Percentiles rank a stretch among this genome's conserved stretches.
phyloP scores from a whole-genome alignment of 2,888 invertebrate species.

The Lycophotia porphyrea region DNA sequence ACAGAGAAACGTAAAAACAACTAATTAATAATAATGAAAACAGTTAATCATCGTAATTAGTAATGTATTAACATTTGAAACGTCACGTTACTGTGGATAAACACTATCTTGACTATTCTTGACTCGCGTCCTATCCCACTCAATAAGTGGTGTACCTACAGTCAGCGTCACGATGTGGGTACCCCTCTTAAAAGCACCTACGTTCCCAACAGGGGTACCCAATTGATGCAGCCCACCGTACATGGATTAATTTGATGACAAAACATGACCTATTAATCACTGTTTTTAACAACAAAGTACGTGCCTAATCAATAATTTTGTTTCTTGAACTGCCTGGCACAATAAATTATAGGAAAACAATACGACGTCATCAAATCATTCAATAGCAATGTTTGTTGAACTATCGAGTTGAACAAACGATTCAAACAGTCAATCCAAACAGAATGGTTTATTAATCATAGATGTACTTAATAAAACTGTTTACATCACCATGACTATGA shows the following conservation, averaged over 20 bases:
- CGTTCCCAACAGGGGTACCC: too few relatives aligned
- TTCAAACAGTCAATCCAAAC: slow-evolving; percentile 40
- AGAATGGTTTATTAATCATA: slow-evolving; percentile 42
- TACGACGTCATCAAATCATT: slow-evolving; percentile 49
- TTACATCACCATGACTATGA: slow-evolving; percentile 15
- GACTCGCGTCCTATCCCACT: slow-evolving; percentile 16
- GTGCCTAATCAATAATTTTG: slow-evolving; percentile 10
- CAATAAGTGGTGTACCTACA: slow-evolving; percentile 4
- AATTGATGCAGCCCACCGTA: too few relatives aligned
- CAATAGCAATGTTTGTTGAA: slow-evolving; percentile 43
- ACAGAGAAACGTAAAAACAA: slow-evolving; percentile 7
- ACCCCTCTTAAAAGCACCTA: too few relatives aligned
- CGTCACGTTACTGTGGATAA: slow-evolving; percentile 18
- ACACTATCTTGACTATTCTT: slow-evolving; percentile 17
- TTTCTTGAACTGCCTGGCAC: slow-evolving; percentile 40
- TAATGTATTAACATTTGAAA: slow-evolving; percentile 11
- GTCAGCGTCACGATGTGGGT: too few relatives aligned
- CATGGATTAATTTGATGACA: slow-evolving; percentile 8
- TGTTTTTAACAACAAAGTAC: not conserved
- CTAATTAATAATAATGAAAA: slow-evolving; percentile 30
- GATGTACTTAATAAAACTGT: slow-evolving; percentile 19
- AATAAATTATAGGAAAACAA: slow-evolving; percentile 22
- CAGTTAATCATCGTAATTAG: slow-evolving; percentile 20
- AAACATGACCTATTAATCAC: not conserved
- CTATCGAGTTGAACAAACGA: slow-evolving; percentile 37